Evolutionary conservation across 1,140 invertebrate genomes (phyloP).

Genomic region (Macrobrachium nipponense): DNA sequence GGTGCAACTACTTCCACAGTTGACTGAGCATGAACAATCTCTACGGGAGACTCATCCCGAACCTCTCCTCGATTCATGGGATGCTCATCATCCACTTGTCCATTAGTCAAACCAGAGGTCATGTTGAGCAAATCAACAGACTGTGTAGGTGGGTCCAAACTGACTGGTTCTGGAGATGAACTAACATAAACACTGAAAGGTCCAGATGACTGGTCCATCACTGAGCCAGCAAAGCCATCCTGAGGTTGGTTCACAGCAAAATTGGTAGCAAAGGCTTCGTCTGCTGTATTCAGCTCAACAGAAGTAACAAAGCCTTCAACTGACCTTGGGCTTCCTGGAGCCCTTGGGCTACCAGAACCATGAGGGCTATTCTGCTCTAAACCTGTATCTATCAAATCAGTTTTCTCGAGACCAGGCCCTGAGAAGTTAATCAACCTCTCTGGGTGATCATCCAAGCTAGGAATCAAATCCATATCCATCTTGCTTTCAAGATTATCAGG

Average conservation of each 20-base stretch:
- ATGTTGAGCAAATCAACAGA: slow-evolving; percentile 33
- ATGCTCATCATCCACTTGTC: slow-evolving; percentile 37
- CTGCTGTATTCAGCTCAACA: slow-evolving; percentile 58
- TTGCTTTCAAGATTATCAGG: too few relatives aligned
- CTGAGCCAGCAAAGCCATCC: slow-evolving; percentile 27
- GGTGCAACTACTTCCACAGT: slow-evolving; percentile 61
- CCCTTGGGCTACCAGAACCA: slow-evolving; percentile 36
- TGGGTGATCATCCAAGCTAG: too few relatives aligned
- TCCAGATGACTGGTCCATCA: slow-evolving; percentile 53
- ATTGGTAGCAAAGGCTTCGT: slow-evolving; percentile 51
- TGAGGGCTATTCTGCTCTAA: slow-evolving; percentile 25
- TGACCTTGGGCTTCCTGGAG: slow-evolving; percentile 59
- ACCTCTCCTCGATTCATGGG: neutral
- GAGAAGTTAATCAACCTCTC: too few relatives aligned
- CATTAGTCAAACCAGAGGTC: slow-evolving; percentile 26
- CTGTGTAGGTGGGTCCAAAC: slow-evolving; percentile 51
- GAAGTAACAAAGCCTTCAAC: slow-evolving; percentile 64
- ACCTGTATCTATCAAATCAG: slow-evolving; percentile 19
- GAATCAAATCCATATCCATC: too few relatives aligned
- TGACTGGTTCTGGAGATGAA: slow-evolving; percentile 61
- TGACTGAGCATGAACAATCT: slow-evolving; percentile 64
- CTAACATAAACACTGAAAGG: slow-evolving; percentile 64
- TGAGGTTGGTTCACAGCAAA: slow-evolving; percentile 41
- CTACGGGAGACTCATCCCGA: slow-evolving; percentile 42
- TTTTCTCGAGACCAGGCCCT: neutral